Conservation (phyloP, 2,888 invertebrate genomes). For the Tiliacea citrago region DNA sequence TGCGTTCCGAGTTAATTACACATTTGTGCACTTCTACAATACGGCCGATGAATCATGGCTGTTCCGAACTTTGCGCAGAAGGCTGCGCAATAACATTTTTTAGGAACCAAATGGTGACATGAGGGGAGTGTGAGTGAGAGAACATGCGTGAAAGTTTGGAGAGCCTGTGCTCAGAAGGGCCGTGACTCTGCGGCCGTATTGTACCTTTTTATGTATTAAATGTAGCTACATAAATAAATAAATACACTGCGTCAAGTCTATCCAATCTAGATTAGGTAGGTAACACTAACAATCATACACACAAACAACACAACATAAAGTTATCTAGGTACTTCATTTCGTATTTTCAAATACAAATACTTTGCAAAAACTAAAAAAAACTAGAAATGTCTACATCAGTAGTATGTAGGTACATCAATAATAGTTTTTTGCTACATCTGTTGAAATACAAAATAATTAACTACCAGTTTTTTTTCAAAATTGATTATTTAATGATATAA, state of each 20-base stretch:
- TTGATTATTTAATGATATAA: neutral
- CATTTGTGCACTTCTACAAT: neutral
- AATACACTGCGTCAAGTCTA: neutral
- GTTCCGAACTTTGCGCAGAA: too few species aligned
- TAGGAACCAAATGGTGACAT: too few species aligned
- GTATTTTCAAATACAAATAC: neutral
- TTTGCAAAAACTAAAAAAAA: neutral
- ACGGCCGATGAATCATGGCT: too few species aligned
- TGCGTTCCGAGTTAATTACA: constrained; percentile 26
- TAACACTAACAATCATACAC: neutral
- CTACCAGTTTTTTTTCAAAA: neutral
- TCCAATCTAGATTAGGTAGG: neutral
- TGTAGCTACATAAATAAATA: neutral
- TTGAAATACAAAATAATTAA: neutral
- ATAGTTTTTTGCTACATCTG: neutral
- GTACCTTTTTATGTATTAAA: too few species aligned
- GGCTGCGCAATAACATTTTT: too few species aligned
- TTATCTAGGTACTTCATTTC: neutral
- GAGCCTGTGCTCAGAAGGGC: too few species aligned
- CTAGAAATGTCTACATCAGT: neutral
- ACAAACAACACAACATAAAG: too few species aligned
- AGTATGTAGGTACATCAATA: neutral
- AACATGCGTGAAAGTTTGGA: too few species aligned
- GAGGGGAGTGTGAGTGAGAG: too few species aligned
- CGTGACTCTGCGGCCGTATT: too few species aligned